phyloP scores from a whole-genome alignment of 2,888 invertebrate genomes.

The Lathronympha strigana region DNA sequence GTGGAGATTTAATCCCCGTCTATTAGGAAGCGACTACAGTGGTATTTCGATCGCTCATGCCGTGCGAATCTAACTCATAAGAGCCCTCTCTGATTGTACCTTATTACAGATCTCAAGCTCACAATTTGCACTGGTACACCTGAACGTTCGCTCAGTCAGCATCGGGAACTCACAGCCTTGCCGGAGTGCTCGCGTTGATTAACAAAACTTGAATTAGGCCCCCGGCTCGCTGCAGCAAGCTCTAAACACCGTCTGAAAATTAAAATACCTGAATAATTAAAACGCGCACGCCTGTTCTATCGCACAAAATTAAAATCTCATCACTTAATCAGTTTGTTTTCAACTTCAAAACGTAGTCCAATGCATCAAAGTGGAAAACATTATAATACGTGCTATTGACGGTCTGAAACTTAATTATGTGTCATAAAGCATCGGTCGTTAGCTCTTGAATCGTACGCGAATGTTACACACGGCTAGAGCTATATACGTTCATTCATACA shows the following conservation, averaged over 20 bases:
- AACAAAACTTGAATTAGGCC: conserved; percentile 45
- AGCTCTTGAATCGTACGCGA: conserved; percentile 48
- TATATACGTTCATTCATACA: conserved; percentile 3
- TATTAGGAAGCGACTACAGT: conserved; percentile 52
- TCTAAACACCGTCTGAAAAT: conserved; percentile 43
- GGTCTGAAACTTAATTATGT: conserved; percentile 61
- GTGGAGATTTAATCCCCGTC: conserved; percentile 63
- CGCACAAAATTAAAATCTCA: conserved; percentile 41
- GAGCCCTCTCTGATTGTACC: background rate
- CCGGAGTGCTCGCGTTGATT: conserved; percentile 55
- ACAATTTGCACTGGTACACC: background rate
- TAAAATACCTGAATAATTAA: conserved; percentile 44
- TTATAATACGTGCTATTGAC: conserved; percentile 60
- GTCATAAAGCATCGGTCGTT: conserved; percentile 63
- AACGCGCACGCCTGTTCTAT: conserved; percentile 53
- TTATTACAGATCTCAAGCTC: background rate
- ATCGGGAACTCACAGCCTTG: conserved; percentile 11
- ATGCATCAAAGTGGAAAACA: conserved; percentile 57
- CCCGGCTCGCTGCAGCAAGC: conserved; percentile 24
- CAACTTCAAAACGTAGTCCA: conserved; percentile 45
- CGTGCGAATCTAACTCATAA: background rate
- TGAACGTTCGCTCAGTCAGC: background rate
- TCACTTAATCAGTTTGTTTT: conserved; percentile 48
- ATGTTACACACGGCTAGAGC: conserved; percentile 30
- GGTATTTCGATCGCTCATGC: background rate